A percentile compares a stretch with the other conserved stretches of the same genome.
Conservation (phyloP, 1,140 invertebrate species). For the Pachypsylla venusta region DNA sequence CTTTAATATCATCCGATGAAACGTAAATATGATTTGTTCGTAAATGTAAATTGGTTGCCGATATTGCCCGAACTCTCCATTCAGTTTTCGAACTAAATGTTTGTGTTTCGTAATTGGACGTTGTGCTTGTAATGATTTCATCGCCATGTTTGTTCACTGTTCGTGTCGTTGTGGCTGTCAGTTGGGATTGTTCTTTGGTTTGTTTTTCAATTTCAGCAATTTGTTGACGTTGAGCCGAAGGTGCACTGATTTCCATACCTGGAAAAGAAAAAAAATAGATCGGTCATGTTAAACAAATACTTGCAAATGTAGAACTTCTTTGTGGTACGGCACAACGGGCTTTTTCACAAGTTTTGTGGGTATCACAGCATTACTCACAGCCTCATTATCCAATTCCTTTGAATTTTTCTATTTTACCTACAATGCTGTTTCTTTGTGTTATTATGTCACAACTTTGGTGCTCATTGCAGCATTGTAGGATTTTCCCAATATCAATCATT, state of each 20-base stretch:
- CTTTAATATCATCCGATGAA: constrained; percentile 97
- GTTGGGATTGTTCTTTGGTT: constrained; percentile 96
- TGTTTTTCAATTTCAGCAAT: constrained; percentile 99
- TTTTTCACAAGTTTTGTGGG: too few species aligned
- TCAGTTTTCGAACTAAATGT: constrained; percentile 93
- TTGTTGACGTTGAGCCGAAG: constrained; percentile 94
- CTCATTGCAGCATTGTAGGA: too few species aligned
- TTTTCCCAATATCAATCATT: too few species aligned
- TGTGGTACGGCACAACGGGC: too few species aligned
- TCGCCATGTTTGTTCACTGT: constrained; percentile 99
- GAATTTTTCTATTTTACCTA: too few species aligned
- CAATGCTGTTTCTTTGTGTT: too few species aligned
- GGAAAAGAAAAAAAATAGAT: not conserved
- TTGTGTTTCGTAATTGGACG: constrained; percentile 96
- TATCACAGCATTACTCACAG: too few species aligned
- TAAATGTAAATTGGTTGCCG: constrained; percentile 94
- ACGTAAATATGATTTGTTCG: constrained; percentile 99
- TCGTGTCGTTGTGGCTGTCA: constrained; percentile 93
- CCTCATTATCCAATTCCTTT: too few species aligned
- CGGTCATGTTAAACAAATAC: too few species aligned
- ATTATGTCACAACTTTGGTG: too few species aligned
- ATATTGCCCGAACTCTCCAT: constrained; percentile 96
- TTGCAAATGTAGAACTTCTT: too few species aligned
- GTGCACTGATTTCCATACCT: constrained; percentile 95
- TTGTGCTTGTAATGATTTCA: constrained; percentile 97